Evolutionary conservation across 2,797 vertebrate genomes (phyloP), one percentile per base, ranked within the genome.

Genomic region (Vireo griseus): DNA sequence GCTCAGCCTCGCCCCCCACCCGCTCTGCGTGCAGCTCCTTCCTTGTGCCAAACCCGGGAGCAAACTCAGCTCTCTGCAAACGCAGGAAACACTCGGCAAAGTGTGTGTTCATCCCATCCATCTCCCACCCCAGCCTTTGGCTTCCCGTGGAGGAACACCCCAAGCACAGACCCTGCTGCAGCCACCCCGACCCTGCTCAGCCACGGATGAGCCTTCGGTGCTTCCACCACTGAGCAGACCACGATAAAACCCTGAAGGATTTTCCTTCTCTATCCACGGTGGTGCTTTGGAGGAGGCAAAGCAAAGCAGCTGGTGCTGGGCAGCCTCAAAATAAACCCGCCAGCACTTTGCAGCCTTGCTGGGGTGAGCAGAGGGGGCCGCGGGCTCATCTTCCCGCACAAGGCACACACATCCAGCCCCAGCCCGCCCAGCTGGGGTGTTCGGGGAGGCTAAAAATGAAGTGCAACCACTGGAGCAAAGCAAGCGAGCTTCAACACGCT

Each of bases 11-110:
- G 2, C 68, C 61, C 66, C 3, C 7, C 16, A 1, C 28, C n/a
- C 12, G 0, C 62, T 1, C 2, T 1, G 4, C 42, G 0, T 10
- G 2, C 33, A 4, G 66, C 50, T 45, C 42, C 29, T 16, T 2
- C 16, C 19, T 0, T 6, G 25, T 47, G 11, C 42, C 35, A 1
- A 29, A 9, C 0, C 6, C 3, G 16, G 28, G 2, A 2, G 71
- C 74, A 35, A 86, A 44, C 17, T 1, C 50, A 10, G 9, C 63
- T 10, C 25, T 4, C 61, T 50, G 67, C 8, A 37, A 25, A 39
- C 0, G 13, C 24, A 57, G n/a, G 40, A 37, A 22, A 2, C 22
- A 1, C 48, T 42, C 59, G 15, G 26, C 47, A 21, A 69, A 68
- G 50, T 0, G 0, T 4, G 10, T 22, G n/a, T 6, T 20, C 54